Evolutionary conservation across 2,797 vertebrate species (phyloP).

Genomic region (Cryptoprocta ferox): DNA sequence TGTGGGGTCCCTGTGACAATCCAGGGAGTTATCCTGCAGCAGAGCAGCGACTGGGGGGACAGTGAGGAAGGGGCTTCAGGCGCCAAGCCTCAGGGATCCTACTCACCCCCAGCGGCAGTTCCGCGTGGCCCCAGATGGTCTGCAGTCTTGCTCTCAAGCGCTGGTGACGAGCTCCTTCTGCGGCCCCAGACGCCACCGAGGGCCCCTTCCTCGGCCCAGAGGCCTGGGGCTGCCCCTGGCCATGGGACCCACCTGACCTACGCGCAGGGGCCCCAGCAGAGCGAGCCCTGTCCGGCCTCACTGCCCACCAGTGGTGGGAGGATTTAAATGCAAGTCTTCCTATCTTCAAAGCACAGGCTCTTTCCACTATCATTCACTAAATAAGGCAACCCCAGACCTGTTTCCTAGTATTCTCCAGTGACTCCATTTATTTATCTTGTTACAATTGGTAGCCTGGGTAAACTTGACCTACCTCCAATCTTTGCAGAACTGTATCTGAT

Average conservation of each 20-base stretch:
- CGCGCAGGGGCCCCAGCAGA: neutral
- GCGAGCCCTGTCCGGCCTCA: neutral
- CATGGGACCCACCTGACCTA: neutral
- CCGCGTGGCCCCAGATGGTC: slow-evolving; percentile 85
- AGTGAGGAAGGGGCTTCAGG: neutral
- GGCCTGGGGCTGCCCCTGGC: neutral
- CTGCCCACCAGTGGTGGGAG: neutral
- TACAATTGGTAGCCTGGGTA: neutral
- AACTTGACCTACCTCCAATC: neutral
- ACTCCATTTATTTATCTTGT: neutral
- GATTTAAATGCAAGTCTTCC: neutral
- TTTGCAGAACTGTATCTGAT: neutral
- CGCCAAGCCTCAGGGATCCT: fast-evolving
- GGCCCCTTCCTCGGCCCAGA: slow-evolving; percentile 81
- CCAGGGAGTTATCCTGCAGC: neutral
- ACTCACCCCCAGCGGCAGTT: slow-evolving; percentile 93
- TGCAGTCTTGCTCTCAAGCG: slow-evolving; percentile 86
- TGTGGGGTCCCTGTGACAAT: neutral
- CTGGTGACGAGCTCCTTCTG: slow-evolving; percentile 87
- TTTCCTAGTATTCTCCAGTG: neutral
- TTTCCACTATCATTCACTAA: neutral
- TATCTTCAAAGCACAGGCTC: neutral
- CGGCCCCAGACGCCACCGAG: slow-evolving; percentile 69
- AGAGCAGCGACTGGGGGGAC: neutral
- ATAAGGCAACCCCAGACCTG: neutral